These are phyloP conservation scores for Ctenopoma kingsleyae DNA, from an alignment of 2,797 vertebrate species.

Conservation along the genomic window DNA sequence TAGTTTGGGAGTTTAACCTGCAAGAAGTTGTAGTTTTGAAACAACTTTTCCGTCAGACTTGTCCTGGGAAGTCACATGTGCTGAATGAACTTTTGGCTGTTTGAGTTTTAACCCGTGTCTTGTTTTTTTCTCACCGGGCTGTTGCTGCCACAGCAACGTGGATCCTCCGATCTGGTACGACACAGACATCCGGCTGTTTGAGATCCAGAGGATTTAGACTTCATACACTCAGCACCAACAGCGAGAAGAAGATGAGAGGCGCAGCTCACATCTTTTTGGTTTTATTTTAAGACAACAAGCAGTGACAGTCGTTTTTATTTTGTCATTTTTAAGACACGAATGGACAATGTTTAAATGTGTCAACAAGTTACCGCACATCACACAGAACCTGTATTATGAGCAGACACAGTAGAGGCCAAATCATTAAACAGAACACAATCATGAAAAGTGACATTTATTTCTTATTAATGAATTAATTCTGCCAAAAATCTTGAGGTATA, in stretches of 20 bases:
- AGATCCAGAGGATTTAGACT: constrained; percentile 94
- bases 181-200: constrained; percentile 96
- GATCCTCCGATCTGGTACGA: constrained; percentile 98
- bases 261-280: background rate
- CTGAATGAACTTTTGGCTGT: background rate
- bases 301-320: background rate
- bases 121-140: background rate
- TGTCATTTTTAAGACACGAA: background rate
- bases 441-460: constrained; percentile 13
- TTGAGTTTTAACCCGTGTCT: background rate
- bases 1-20: no score
- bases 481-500: no score
- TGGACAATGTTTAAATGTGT: constrained; percentile 5
- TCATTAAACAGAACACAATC: background rate
- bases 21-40: no score
- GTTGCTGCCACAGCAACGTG: constrained; percentile 87
- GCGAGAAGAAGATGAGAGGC: constrained; percentile 4
- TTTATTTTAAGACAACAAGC: constrained; percentile 6
- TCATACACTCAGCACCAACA: background rate
- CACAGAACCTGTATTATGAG: background rate
- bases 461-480: constrained; percentile 14
- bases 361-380: background rate
- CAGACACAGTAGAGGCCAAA: constrained; percentile 2
- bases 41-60: background rate
- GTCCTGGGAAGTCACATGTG: background rate